Evolutionary conservation across 2,113 vertebrate genomes (phyloP).

Genomic region (Gorsachius goisagi): DNA sequence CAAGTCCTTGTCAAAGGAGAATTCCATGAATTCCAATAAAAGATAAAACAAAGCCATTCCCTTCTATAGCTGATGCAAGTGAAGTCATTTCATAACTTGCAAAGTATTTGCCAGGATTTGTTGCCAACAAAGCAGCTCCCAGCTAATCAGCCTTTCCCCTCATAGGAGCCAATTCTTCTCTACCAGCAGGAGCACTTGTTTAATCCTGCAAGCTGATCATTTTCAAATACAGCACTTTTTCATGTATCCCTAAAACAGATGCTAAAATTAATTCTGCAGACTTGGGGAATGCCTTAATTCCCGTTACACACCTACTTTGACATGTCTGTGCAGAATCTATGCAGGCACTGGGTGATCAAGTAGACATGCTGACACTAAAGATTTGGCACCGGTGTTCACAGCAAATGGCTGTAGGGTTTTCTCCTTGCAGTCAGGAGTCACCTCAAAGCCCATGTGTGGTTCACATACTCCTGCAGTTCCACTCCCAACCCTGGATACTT

Average conservation of each 20-base stretch:
- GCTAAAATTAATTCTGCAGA: background rate
- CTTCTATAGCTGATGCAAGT: background rate
- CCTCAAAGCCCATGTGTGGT: background rate
- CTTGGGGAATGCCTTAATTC: background rate
- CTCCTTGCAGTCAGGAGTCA: background rate
- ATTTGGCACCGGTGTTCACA: background rate
- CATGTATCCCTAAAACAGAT: background rate
- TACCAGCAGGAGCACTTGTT: background rate
- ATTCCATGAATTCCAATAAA: background rate
- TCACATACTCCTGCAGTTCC: fast-evolving
- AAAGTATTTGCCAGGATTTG: background rate
- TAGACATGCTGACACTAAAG: fast-evolving
- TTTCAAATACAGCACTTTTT: background rate
- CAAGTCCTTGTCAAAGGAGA: background rate
- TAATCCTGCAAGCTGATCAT: background rate
- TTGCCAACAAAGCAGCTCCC: background rate
- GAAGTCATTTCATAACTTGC: background rate
- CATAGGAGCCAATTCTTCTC: background rate
- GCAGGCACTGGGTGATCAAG: background rate
- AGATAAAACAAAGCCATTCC: background rate
- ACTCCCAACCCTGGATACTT: background rate
- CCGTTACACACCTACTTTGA: background rate
- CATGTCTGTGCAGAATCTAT: background rate
- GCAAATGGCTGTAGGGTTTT: background rate
- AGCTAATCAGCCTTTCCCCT: background rate